These are phyloP conservation scores for Syrphus vitripennis DNA, from an alignment of 2,888 invertebrate genomes.

Conservation along the genomic window DNA sequence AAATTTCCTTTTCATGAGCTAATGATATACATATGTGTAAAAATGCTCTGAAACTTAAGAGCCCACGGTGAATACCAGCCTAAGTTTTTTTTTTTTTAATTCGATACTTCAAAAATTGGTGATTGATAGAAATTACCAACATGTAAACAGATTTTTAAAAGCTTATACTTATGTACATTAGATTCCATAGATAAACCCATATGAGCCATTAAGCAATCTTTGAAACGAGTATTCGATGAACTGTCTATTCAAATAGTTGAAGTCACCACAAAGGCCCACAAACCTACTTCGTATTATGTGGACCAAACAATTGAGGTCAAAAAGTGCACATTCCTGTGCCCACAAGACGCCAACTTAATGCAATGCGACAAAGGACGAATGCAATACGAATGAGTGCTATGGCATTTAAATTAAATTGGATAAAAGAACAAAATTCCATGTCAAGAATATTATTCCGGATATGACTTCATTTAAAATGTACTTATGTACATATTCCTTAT, in stretches of 20 bases:
- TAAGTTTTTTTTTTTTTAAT: too few relatives aligned
- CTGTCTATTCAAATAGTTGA: neutral
- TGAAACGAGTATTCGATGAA: neutral
- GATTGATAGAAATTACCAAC: too few relatives aligned
- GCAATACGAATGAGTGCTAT: neutral
- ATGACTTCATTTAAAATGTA: neutral
- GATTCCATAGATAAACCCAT: too few relatives aligned
- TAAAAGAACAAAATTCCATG: neutral
- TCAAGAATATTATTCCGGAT: neutral
- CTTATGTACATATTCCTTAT: neutral
- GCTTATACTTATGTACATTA: too few relatives aligned
- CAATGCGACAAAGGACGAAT: neutral
- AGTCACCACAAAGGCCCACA: neutral
- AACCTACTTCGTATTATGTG: too few relatives aligned
- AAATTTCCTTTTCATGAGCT: too few relatives aligned
- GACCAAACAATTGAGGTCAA: neutral
- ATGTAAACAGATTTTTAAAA: too few relatives aligned
- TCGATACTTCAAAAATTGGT: too few relatives aligned
- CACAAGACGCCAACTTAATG: constrained; percentile 7
- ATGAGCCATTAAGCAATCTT: neutral
- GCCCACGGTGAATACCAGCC: too few relatives aligned
- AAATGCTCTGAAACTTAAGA: too few relatives aligned
- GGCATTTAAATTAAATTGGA: neutral
- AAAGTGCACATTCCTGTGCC: neutral
- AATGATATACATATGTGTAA: too few relatives aligned